Percentiles rank a stretch among this genome's conserved stretches.
Evolutionary conservation across 2,888 invertebrate species (phyloP).

Genomic region (Sycophila texana): DNA sequence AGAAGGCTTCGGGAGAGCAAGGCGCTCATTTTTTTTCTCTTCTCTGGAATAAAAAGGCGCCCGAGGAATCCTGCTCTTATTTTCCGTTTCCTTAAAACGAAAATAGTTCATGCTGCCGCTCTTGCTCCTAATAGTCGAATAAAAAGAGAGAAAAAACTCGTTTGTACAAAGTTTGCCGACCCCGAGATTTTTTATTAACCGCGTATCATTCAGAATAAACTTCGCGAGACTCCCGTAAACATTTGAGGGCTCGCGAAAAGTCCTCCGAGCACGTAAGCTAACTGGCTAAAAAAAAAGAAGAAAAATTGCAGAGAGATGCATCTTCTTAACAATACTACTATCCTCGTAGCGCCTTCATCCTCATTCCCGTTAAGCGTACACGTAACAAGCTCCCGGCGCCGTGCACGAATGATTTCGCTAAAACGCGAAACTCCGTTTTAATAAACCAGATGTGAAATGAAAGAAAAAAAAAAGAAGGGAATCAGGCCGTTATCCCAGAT

Average conservation of each 20-base stretch:
- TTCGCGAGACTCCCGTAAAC: not conserved
- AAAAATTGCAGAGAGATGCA: not conserved
- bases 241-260: slow-evolving; percentile 8
- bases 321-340: too few relatives aligned
- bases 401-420: not conserved
- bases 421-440: not conserved
- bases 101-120: slow-evolving; percentile 1
- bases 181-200: not conserved
- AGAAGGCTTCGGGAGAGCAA: slow-evolving; percentile 5
- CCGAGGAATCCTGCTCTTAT: slow-evolving; percentile 1
- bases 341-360: too few relatives aligned
- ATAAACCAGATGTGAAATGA: not conserved
- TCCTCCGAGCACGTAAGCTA: slow-evolving; percentile 12
- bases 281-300: not conserved
- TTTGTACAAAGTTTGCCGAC: not conserved
- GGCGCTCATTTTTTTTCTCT: not conserved
- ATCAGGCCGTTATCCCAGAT: not conserved
- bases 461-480: not conserved
- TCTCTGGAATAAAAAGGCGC: slow-evolving; percentile 14
- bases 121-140: not conserved
- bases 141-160: slow-evolving; percentile 4
- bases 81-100: slow-evolving; percentile 25
- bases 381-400: too few relatives aligned
- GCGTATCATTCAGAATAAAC: not conserved
- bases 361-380: too few relatives aligned